Evolutionary conservation across 2,797 vertebrate species (phyloP), one percentile per base, ranked within the genome.

Genomic region (Mionectes olivaceus): DNA sequence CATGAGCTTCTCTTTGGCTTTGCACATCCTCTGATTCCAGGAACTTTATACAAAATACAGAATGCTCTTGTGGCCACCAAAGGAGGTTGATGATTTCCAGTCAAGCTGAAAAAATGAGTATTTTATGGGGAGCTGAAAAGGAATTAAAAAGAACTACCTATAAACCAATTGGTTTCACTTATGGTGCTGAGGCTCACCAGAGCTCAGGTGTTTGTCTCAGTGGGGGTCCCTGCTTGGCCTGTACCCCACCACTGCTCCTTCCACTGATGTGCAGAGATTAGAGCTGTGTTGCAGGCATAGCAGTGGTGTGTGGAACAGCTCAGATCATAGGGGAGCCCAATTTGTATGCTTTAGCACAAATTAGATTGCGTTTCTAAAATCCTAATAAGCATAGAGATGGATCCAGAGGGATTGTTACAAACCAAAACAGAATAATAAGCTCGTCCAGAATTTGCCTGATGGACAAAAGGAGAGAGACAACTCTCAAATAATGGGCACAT

Each of bases 381-480:
- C 89, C 63, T 94, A 89, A 92, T 92, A 91, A 90, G 87, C 93
- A 88, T 63, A 93, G 83, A 76, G 91, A 91, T 91, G 74, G 85
- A 84, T 93, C 95, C 94, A 91, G 93, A 39, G 94, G 94, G 91
- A 63, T 83, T 94, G 93, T 90, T 93, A 83, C 71, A 88, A 88
- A 74, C 87, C 63, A 82, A 94, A 71, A 65, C 85, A 90, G 91
- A 88, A 91, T 91, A 88, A 91, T 94, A 83, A 93, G 25, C 79
- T 91, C 91, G 57, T 93, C 89, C 74, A 70, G 89, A 95, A 94
- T 90, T 90, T 96, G 87, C 83, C 87, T 96, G 94, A 91, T 90
- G 95, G 93, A 90, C 83, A 55, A 84, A 90, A 93, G 74, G 79
- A 94, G 90, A 35, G 37, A 89, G 90, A 79, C 1, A 9, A 83